Conservation (phyloP, 1,140 invertebrate genomes). For the Pygmarrhopalites habei region DNA sequence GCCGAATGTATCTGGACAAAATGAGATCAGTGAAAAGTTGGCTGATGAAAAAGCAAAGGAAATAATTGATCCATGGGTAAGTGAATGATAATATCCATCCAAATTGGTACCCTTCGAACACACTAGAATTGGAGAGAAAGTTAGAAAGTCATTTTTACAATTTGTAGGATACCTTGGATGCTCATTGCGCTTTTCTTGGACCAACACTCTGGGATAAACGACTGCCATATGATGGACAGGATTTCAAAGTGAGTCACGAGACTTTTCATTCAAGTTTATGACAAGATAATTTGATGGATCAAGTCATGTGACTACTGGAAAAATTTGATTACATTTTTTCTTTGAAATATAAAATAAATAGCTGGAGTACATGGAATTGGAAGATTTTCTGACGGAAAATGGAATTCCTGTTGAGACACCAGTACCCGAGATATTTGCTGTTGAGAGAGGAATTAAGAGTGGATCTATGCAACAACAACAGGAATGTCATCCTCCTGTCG, state of each 20-base stretch:
- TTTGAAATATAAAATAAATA: too few relatives aligned
- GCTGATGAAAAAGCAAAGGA: constrained; percentile 11
- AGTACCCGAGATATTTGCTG: constrained; percentile 6
- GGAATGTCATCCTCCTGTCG: constrained; percentile 46
- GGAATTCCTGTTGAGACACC: constrained; percentile 70
- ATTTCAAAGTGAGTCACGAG: constrained; percentile 93
- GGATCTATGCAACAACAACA: constrained; percentile 30
- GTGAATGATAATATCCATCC: too few relatives aligned
- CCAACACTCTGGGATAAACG: constrained; percentile 92
- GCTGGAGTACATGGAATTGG: constrained; percentile 86
- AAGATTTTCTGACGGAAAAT: constrained; percentile 91
- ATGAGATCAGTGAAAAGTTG: too few relatives aligned
- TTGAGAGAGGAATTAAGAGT: background rate
- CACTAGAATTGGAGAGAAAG: too few relatives aligned
- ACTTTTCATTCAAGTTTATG: background rate
- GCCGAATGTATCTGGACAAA: too few relatives aligned
- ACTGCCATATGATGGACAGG: constrained; percentile 69
- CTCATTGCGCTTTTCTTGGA: constrained; percentile 84
- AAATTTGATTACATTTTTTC: too few relatives aligned
- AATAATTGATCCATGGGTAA: constrained; percentile 30
- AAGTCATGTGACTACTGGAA: too few relatives aligned
- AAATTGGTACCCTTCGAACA: too few relatives aligned
- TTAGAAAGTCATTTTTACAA: too few relatives aligned
- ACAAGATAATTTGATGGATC: background rate
- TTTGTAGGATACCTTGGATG: constrained; percentile 69